These are phyloP conservation scores for Hyalella azteca DNA, from an alignment of 2,888 invertebrate genomes.

Conservation along the genomic window DNA sequence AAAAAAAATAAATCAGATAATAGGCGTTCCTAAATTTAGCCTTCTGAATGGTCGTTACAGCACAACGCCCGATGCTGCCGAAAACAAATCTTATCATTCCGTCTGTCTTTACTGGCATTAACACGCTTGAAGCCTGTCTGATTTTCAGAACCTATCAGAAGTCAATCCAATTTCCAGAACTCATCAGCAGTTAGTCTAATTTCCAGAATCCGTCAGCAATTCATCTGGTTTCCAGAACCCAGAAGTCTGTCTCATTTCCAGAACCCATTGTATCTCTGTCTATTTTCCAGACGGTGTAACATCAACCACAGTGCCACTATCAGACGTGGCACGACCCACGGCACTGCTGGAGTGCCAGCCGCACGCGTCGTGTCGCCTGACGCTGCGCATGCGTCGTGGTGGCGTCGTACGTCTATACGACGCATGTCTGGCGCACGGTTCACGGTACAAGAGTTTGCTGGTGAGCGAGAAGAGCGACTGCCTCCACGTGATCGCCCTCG, in stretches of 20 bases:
- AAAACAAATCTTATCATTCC: too few species aligned
- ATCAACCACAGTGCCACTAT: constrained; percentile 80
- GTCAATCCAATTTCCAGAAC: too few species aligned
- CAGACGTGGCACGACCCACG: constrained; percentile 87
- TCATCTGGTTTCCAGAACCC: too few species aligned
- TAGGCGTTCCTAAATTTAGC: too few species aligned
- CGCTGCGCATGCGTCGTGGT: constrained; percentile 84
- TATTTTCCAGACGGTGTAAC: constrained; percentile 67
- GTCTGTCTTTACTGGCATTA: too few species aligned
- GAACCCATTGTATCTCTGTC: constrained; percentile 12
- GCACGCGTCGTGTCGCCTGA: constrained; percentile 84
- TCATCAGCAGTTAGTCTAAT: too few species aligned
- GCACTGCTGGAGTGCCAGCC: constrained; percentile 93
- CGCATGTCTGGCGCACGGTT: constrained; percentile 84
- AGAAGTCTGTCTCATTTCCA: background rate
- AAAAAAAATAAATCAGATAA: too few species aligned
- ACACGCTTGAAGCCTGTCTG: too few species aligned
- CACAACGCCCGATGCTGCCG: too few species aligned
- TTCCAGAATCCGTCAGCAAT: too few species aligned
- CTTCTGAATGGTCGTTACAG: too few species aligned
- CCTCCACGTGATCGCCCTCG: constrained; percentile 81
- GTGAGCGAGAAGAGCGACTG: constrained; percentile 88
- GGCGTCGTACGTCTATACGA: constrained; percentile 93
- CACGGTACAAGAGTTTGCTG: constrained; percentile 88
- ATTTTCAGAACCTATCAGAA: too few species aligned